Conservation (phyloP, 2,888 invertebrate species). For the Drosophila diplacantha region DNA sequence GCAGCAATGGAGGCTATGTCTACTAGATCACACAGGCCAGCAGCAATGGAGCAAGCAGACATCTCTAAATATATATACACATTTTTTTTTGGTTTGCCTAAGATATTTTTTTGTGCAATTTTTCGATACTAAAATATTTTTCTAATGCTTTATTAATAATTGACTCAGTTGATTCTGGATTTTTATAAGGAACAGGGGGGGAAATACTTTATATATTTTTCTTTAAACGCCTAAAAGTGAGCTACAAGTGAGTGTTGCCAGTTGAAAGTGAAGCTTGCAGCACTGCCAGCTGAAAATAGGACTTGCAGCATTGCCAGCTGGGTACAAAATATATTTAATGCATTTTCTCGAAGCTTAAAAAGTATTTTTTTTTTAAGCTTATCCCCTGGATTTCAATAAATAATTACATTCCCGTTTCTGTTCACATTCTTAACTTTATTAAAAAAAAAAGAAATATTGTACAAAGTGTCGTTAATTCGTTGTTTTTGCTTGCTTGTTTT, state of each 20-base stretch:
- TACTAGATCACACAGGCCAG: constrained; percentile 48
- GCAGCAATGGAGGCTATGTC: constrained; percentile 69
- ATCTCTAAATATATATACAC: neutral
- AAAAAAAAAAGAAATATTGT: constrained; percentile 10
- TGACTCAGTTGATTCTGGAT: neutral
- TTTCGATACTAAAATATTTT: constrained; percentile 17
- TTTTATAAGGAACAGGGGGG: too few species aligned
- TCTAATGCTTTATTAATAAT: constrained; percentile 14
- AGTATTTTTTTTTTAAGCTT: neutral
- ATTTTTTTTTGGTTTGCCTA: constrained; percentile 9
- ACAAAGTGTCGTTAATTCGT: constrained; percentile 1
- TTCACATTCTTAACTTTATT: constrained; percentile 10
- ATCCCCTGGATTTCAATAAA: neutral
- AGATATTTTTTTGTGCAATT: constrained; percentile 15
- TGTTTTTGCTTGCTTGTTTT: neutral
- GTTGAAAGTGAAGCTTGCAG: too few species aligned
- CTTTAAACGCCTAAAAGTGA: neutral
- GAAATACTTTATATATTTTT: neutral
- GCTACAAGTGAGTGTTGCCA: neutral
- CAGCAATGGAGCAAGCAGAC: constrained; percentile 24
- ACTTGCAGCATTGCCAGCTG: neutral
- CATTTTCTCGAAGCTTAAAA: neutral
- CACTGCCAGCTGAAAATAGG: too few species aligned
- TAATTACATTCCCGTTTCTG: neutral
- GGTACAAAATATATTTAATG: neutral